Percentiles rank a stretch among this genome's conserved stretches.
phyloP scores from a whole-genome alignment of 2,888 invertebrate genomes.

The Hydrotaea diabolus region DNA sequence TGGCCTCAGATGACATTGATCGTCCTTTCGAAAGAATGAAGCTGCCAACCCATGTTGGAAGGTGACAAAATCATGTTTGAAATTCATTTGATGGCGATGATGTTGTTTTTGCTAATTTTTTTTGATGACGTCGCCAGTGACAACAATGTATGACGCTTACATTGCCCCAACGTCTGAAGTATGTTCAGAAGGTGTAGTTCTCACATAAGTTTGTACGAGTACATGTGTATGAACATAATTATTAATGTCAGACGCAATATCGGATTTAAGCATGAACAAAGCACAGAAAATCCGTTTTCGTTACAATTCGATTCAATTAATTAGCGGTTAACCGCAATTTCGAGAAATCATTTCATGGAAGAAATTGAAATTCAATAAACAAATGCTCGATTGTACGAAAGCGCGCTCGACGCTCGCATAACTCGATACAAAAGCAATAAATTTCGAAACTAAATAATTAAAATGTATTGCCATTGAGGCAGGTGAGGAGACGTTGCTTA shows the following conservation, averaged over 20 bases:
- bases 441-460: neutral
- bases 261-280: neutral
- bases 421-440: too few species aligned
- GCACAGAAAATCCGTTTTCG: constrained; percentile 45
- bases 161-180: neutral
- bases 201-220: neutral
- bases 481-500: neutral
- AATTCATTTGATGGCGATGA: constrained; percentile 1
- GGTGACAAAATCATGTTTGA: neutral
- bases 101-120: neutral
- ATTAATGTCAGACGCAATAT: constrained; percentile 59
- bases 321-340: constrained; percentile 77
- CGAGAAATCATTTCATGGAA: constrained; percentile 67
- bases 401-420: too few species aligned
- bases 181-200: too few species aligned
- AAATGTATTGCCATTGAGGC: neutral
- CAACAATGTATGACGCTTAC: constrained; percentile 32
- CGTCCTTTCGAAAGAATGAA: neutral
- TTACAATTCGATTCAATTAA: constrained; percentile 73
- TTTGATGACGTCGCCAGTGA: neutral
- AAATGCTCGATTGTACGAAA: neutral
- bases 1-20: neutral
- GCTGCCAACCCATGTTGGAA: neutral
- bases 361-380: constrained; percentile 49
- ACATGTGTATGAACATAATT: constrained; percentile 19